phyloP scores from a whole-genome alignment of 1,140 invertebrate species.

The Manduca sexta region DNA sequence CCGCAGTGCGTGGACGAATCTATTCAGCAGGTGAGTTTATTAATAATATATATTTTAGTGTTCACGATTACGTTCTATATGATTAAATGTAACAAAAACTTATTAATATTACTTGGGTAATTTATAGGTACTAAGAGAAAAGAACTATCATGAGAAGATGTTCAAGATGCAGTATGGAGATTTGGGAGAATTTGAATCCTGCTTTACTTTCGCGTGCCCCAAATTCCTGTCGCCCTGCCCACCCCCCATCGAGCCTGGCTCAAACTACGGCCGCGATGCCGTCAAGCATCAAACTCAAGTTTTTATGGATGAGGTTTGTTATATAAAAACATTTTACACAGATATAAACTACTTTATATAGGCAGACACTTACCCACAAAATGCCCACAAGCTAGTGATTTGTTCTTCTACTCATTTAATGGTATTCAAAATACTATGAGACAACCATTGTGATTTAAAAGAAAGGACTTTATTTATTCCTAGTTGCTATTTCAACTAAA shows the following conservation, averaged over 20 bases:
- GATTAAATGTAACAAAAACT: too few relatives aligned
- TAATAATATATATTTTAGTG: too few relatives aligned
- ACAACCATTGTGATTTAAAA: too few relatives aligned
- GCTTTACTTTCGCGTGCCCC: slow-evolving; percentile 95
- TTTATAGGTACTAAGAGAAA: slow-evolving; percentile 81
- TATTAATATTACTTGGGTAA: background rate
- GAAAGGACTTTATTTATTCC: too few relatives aligned
- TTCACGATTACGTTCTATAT: too few relatives aligned
- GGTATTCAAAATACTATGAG: too few relatives aligned
- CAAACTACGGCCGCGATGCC: slow-evolving; percentile 87
- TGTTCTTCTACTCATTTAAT: too few relatives aligned
- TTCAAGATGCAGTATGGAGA: slow-evolving; percentile 98
- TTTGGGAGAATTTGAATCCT: slow-evolving; percentile 91
- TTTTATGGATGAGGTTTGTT: slow-evolving; percentile 90
- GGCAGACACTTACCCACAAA: too few relatives aligned
- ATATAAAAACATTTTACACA: too few relatives aligned
- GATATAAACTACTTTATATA: too few relatives aligned
- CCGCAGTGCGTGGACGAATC: slow-evolving; percentile 99
- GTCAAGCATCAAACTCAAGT: slow-evolving; percentile 90
- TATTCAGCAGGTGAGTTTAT: slow-evolving; percentile 83
- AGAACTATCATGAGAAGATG: slow-evolving; percentile 97
- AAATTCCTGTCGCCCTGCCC: slow-evolving; percentile 97
- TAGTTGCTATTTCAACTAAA: too few relatives aligned
- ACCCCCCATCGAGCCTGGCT: slow-evolving; percentile 81
- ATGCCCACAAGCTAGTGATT: too few relatives aligned